Conservation (phyloP, 2,113 vertebrate genomes). For the Aptenodytes forsteri region DNA sequence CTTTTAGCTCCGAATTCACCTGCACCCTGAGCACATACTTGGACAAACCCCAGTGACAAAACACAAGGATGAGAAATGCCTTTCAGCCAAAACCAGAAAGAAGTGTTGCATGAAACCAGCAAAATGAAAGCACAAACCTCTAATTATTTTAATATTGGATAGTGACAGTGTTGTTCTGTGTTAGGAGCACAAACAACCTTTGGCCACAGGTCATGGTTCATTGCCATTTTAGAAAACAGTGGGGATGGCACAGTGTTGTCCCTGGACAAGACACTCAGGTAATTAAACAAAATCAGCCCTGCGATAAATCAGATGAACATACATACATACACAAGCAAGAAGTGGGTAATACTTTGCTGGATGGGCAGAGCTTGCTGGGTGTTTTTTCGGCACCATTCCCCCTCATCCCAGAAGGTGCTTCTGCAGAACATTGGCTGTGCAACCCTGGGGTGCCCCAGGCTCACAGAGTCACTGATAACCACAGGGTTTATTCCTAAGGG, state of each 20-base stretch:
- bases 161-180: background rate
- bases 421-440: background rate
- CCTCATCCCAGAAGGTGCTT: background rate
- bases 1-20: background rate
- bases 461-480: background rate
- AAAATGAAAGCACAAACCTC: slow-evolving; percentile 45
- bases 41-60: background rate
- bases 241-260: background rate
- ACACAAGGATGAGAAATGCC: background rate
- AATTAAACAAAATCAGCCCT: slow-evolving; percentile 11
- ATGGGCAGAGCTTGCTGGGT: background rate
- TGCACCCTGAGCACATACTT: background rate
- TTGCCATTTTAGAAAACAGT: slow-evolving; percentile 1
- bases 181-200: slow-evolving; percentile 35
- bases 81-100: slow-evolving; percentile 26
- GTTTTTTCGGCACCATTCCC: background rate
- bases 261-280: background rate
- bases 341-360: background rate
- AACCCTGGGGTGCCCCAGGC: background rate
- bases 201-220: slow-evolving; percentile 43
- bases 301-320: background rate
- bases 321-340: background rate
- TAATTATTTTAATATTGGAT: slow-evolving; percentile 64
- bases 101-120: slow-evolving; percentile 1
- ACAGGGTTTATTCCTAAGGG: accelerated